These are phyloP conservation scores for Papilio helenus DNA, from an alignment of 1,140 invertebrate species.

Conservation along the genomic window DNA sequence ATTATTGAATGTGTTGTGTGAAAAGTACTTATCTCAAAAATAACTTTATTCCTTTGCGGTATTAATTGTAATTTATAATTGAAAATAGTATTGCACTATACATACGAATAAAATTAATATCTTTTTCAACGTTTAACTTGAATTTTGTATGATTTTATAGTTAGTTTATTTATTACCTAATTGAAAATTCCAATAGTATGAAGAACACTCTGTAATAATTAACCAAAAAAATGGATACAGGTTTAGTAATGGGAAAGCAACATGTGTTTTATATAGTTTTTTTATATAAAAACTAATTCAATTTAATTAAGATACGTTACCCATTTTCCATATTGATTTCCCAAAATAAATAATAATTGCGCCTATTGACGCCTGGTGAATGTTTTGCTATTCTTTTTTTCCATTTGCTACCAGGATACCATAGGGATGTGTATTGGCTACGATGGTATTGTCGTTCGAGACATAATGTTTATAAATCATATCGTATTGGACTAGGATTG, in stretches of 20 bases:
- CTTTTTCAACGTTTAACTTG: no score
- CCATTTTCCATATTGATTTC: not conserved
- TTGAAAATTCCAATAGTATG: not conserved
- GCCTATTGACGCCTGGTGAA: not conserved
- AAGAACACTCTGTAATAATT: not conserved
- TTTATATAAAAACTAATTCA: not conserved
- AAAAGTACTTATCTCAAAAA: no score
- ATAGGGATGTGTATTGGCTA: not conserved
- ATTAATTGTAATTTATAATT: no score
- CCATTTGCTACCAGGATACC: constrained; percentile 15
- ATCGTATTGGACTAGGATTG: not conserved
- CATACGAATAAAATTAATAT: no score
- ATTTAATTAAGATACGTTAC: no score
- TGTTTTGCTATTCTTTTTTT: not conserved
- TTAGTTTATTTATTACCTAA: not conserved
- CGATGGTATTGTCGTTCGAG: not conserved
- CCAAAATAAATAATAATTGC: not conserved
- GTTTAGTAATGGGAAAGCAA: not conserved
- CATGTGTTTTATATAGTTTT: not conserved
- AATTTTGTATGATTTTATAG: no score
- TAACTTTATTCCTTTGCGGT: no score
- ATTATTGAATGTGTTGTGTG: not conserved
- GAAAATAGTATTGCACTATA: no score
- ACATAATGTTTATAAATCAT: not conserved
- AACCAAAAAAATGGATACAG: not conserved